Base-by-base conservation (phyloP, 2,888 invertebrate genomes). In the Drosophila buzzatii region DNA sequence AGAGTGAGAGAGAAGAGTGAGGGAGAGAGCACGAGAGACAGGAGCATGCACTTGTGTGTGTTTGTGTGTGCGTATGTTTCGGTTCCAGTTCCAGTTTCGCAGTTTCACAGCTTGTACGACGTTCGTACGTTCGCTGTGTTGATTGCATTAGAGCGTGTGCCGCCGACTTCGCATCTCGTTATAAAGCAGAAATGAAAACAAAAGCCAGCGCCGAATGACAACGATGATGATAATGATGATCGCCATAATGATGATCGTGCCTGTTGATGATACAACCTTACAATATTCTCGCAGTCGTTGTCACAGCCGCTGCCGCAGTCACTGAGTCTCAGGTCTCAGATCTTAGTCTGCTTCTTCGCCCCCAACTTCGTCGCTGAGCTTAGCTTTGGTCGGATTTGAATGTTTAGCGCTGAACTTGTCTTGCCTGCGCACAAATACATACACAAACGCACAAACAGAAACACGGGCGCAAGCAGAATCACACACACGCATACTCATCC, bases 361-460 rank as follows among this genome's bases (percentile, higher is more conserved):
- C 67, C 31, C 64, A 70, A 69, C 82, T 67, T 67, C 61, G 85
- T 70, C 74, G 62, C 62, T 66, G 76, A 47, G 77, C 51, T 77
- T 77, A 81, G 81, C 68, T 79, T 80, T 76, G 77, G 80, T 68
- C 82, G 87, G 87, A 89, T 86, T 86, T 88, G 90, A 86, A 87
- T 89, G 86, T 79, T 89, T 89, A 87, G 89, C 85, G 89, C 90
- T 89, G 88, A 89, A 90, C 90, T 89, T 90, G 90, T 90, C 79
- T 87, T 85, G 83, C 65, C 61, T 75, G 67, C 71, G 67, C 76
- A 78, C 76, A 74, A 67, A n/a, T n/a, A 23, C 23, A 73, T 62
- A 73, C 78, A 75, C 69, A 71, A 63, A 71, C 42, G 41, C 66
- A 63, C 52, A 70, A 59, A 73, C 66, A 59, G 67, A 67, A 53